phyloP scores from a whole-genome alignment of 2,888 invertebrate species.

The Ichneumon xanthorius region DNA sequence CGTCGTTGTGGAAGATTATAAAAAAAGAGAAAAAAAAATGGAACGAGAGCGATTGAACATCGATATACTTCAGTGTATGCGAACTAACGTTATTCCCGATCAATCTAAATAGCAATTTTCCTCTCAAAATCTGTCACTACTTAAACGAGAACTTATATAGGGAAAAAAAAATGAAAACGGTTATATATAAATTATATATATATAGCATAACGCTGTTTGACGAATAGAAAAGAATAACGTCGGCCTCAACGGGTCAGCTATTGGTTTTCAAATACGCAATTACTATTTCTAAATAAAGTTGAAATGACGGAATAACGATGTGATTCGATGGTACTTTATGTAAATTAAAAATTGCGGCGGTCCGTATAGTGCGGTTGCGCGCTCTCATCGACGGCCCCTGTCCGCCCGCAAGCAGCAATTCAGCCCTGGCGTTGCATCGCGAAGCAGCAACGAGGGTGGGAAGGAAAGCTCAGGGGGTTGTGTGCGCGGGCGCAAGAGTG shows the following conservation, averaged over 20 bases:
- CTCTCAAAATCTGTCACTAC: slow-evolving; percentile 50
- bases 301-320: slow-evolving; percentile 63
- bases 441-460: slow-evolving; percentile 22
- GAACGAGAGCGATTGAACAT: not conserved
- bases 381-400: slow-evolving; percentile 68
- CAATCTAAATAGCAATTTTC: slow-evolving; percentile 28
- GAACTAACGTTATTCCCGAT: slow-evolving; percentile 37
- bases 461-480: slow-evolving; percentile 22
- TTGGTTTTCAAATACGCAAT: slow-evolving; percentile 77
- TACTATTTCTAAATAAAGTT: slow-evolving; percentile 77
- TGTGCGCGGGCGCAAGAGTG: slow-evolving; percentile 62
- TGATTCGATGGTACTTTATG: not conserved
- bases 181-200: slow-evolving; percentile 47
- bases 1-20: slow-evolving; percentile 4
- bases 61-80: slow-evolving; percentile 35
- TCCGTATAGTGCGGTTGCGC: slow-evolving; percentile 68
- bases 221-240: slow-evolving; percentile 41
- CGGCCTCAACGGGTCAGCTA: slow-evolving; percentile 39
- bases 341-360: slow-evolving; percentile 10
- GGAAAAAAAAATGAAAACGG: slow-evolving; percentile 7
- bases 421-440: slow-evolving; percentile 9
- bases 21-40: not conserved
- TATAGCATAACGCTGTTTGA: slow-evolving; percentile 34
- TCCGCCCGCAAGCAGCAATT: slow-evolving; percentile 11
- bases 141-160: slow-evolving; percentile 25